Percentiles rank a stretch among this genome's conserved stretches.
Evolutionary conservation across 2,888 invertebrate species (phyloP).

Genomic region (Ormyrus thymus): DNA sequence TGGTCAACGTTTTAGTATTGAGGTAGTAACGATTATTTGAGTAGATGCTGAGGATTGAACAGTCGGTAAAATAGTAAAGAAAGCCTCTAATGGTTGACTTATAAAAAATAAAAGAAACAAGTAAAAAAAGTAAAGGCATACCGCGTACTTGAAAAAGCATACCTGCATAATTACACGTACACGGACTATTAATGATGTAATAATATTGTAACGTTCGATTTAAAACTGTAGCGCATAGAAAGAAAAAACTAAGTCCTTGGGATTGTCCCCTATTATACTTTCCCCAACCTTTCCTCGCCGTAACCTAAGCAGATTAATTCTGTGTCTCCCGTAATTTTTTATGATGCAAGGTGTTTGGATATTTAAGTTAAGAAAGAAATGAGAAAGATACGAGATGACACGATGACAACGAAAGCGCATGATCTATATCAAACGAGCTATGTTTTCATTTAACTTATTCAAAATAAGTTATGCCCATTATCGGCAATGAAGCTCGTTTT

Average conservation of each 20-base stretch:
- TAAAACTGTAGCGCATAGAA: slow-evolving; percentile 59
- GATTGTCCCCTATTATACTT: slow-evolving; percentile 45
- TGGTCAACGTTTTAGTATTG: slow-evolving; percentile 9
- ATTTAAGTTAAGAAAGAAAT: slow-evolving; percentile 46
- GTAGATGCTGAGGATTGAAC: slow-evolving; percentile 15
- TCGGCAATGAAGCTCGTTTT: slow-evolving; percentile 50
- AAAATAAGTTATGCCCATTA: slow-evolving; percentile 45
- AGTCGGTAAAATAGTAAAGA: slow-evolving; percentile 24
- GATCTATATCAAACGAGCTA: slow-evolving; percentile 33
- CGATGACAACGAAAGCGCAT: slow-evolving; percentile 51
- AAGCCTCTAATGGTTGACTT: slow-evolving; percentile 31
- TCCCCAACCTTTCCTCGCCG: slow-evolving; percentile 53
- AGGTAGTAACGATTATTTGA: slow-evolving; percentile 9
- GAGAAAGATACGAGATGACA: slow-evolving; percentile 51
- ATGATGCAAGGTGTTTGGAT: slow-evolving; percentile 71
- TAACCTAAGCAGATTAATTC: slow-evolving; percentile 46
- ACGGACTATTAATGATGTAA: slow-evolving; percentile 62
- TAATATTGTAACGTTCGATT: slow-evolving; percentile 63
- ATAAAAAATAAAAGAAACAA: slow-evolving; percentile 45
- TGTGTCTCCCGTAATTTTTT: slow-evolving; percentile 45
- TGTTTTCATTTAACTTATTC: slow-evolving; percentile 45
- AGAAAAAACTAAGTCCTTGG: slow-evolving; percentile 54
- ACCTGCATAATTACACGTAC: slow-evolving; percentile 57
- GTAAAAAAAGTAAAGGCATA: slow-evolving; percentile 51
- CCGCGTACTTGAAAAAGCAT: slow-evolving; percentile 59